Evolutionary conservation across 2,888 invertebrate genomes (phyloP).

Genomic region (Scaptomyza parva): DNA sequence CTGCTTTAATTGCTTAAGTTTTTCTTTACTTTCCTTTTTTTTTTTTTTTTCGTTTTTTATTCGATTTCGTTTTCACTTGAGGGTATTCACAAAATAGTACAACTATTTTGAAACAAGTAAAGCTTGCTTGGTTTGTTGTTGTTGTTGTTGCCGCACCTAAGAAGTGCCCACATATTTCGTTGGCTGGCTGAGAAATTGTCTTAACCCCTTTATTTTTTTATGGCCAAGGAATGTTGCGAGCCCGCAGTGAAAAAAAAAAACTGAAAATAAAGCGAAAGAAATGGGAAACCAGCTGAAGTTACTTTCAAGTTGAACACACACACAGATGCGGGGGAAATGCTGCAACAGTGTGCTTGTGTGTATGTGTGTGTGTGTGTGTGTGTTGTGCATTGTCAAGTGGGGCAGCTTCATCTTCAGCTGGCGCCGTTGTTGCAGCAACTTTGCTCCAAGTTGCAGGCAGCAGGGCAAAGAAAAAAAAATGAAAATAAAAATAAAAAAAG

Average conservation of each 20-base stretch:
- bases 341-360: slow-evolving; percentile 7
- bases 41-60: background rate
- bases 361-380: no score
- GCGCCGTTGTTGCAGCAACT: slow-evolving; percentile 64
- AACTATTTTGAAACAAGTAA: slow-evolving; percentile 12
- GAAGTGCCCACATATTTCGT: slow-evolving; percentile 24
- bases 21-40: background rate
- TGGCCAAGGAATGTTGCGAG: slow-evolving; percentile 37
- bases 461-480: no score
- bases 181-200: slow-evolving; percentile 18
- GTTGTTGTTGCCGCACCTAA: background rate
- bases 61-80: slow-evolving; percentile 7
- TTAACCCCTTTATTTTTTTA: slow-evolving; percentile 17
- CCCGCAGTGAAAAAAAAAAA: slow-evolving; percentile 19
- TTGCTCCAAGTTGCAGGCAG: slow-evolving; percentile 52
- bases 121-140: background rate
- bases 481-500: slow-evolving; percentile 5
- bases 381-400: slow-evolving; percentile 61
- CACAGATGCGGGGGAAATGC: background rate
- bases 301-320: slow-evolving; percentile 65
- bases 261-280: slow-evolving; percentile 25
- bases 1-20: background rate
- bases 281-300: slow-evolving; percentile 57
- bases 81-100: slow-evolving; percentile 3
- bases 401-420: slow-evolving; percentile 71